Base-by-base conservation (phyloP, 2,888 invertebrate genomes). In the Epicampocera succincta region DNA sequence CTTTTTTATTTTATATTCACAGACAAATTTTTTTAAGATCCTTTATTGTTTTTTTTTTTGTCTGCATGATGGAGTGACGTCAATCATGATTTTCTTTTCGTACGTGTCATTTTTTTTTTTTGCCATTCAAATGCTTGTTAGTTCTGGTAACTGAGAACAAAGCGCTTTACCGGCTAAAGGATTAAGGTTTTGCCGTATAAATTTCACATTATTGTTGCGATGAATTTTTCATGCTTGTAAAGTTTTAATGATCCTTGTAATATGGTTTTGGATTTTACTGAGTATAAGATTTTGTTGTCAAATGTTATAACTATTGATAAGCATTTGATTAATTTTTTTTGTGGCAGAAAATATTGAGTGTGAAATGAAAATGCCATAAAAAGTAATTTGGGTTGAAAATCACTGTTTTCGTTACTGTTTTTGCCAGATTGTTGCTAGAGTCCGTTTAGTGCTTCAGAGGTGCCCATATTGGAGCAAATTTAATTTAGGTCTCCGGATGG, bases 91-190 rank as follows among this genome's bases (percentile, higher is more conserved):
- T 21, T 5, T 13, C 42, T 9, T 21, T 5, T 13, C 44, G 17
- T 71, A 1, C 50, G 17, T 9, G 12, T 54, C n/a, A 38, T n/a
- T 17, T 33, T n/a, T 54, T 56, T 13, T n/a, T 54, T 56, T 13
- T n/a, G 25, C 25, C 5, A 25, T 65, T 42, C 63, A 46, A 54
- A 42, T 65, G 46, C 19, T 33, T 74, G 46, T 74, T 65, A 74
- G 56, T 56, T 74, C 46, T 65, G 65, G 74, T 71, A 29, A 52
- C 25, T 25, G 25, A 5, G 25, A 5, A 25, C 25, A 25, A 25
- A 25, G 5, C 3, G 2, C 5, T 25, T 5, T 25, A 5, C 38
- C 25, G 52, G 29, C 4, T 17, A 65, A 54, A 48, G 74, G 74
- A 65, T 74, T 74, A 52, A 56, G 15, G 38, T 44, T 56, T 46